Percentiles rank a stretch among this genome's conserved stretches.
Conservation (phyloP, 2,888 invertebrate genomes). For the Dryadula phaetusa region DNA sequence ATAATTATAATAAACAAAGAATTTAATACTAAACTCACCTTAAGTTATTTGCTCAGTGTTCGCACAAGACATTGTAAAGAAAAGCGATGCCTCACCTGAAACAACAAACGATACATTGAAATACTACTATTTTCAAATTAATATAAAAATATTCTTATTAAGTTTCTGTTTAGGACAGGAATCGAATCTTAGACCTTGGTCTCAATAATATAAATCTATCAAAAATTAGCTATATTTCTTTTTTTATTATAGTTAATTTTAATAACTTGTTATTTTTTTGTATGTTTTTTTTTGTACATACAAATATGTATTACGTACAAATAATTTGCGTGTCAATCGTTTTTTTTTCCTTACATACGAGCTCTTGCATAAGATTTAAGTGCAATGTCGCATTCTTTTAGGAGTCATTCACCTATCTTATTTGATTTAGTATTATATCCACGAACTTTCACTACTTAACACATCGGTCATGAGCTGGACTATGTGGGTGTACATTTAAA, state of each 20-base stretch:
- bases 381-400: slow-evolving; percentile 47
- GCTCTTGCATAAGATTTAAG: slow-evolving; percentile 44
- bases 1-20: not conserved
- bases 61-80: slow-evolving; percentile 69
- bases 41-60: slow-evolving; percentile 70
- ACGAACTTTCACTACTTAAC: slow-evolving; percentile 40
- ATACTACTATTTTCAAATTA: no score
- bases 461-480: slow-evolving; percentile 27
- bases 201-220: no score
- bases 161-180: no score
- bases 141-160: no score
- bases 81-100: slow-evolving; percentile 73
- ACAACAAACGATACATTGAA: slow-evolving; percentile 54
- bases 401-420: slow-evolving; percentile 46
- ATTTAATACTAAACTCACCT: slow-evolving; percentile 55
- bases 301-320: slow-evolving; percentile 33
- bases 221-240: not conserved
- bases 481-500: slow-evolving; percentile 1
- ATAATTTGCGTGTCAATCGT: slow-evolving; percentile 44
- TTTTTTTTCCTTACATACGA: slow-evolving; percentile 31
- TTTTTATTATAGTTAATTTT: not conserved
- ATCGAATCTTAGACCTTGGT: not conserved
- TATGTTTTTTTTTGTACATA: not conserved
- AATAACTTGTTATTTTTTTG: not conserved
- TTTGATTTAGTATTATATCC: slow-evolving; percentile 34